Base-by-base conservation (phyloP, 2,888 invertebrate species). In the Drosophila anceps region DNA sequence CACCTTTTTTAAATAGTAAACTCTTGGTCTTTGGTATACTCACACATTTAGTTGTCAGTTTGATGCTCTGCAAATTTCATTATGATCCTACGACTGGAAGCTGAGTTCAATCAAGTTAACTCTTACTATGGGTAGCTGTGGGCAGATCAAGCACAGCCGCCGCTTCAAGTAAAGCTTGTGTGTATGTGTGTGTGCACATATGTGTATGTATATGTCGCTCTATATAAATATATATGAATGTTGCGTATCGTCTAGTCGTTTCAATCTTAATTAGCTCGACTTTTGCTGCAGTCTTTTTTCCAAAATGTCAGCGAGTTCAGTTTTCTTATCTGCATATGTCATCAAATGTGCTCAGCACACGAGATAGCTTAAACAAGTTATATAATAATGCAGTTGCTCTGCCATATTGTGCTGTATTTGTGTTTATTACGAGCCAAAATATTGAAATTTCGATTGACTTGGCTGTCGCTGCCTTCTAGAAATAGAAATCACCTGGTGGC, bases 381-480 rank as follows among this genome's bases (percentile, higher is more conserved):
- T 29, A 10, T 29, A 48, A 48, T 29, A 48, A 27, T 48, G 48
- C 48, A 48, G 48, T 48, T 48, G 15, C 46, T 44, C 20, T 44
- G 43, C 12, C 20, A 7, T 20, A 7, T 44, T 24, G 15, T n/a
- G 46, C 27, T 50, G 29, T 0, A 31, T 50, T 18, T 31, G 31
- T 29, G 12, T 31, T 8, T 46, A 27, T 44, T 7, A 20, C 1
- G 13, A 10, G 12, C 6, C 20, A 31, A 20, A 24, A 10, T 29
- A 48, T 31, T 48, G 29, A n/a, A 48, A n/a, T n/a, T 48, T 48
- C 48, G 29, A 29, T 48, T 48, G 48, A 18, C 1, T 48, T 8
- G 24, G 13, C 44, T 50, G 29, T 31, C 18, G 48, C 29, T 29
- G 18, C 3, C n/a, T n/a, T 6, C 48, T 18, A 1, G 48, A 50